Evolutionary conservation across 1,140 invertebrate species (phyloP).

Genomic region (Whitmania pigra): DNA sequence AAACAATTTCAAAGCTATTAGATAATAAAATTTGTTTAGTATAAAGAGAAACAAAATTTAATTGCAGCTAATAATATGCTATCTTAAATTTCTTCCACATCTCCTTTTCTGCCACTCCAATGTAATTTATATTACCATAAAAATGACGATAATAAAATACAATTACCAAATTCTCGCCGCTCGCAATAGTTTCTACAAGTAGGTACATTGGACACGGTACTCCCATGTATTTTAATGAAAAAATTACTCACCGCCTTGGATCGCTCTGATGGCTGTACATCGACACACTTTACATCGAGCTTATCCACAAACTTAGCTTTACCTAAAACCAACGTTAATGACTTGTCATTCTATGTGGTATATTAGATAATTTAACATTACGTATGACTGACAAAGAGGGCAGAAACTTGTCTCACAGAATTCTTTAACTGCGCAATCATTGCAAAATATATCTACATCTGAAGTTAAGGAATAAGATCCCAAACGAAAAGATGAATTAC

Average conservation of each 20-base stretch:
- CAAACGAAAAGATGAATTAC: not conserved
- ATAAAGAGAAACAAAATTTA: not conserved
- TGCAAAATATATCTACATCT: conserved; percentile 10
- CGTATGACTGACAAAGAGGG: not conserved
- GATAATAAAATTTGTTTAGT: not conserved
- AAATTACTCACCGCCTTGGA: not conserved
- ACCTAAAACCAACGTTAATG: not conserved
- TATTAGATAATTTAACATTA: not conserved
- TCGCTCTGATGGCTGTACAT: conserved; percentile 5
- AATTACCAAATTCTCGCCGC: no score
- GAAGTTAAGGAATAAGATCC: not conserved
- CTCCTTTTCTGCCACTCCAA: no score
- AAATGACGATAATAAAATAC: no score
- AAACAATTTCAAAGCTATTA: no score
- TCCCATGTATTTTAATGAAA: no score
- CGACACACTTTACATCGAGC: conserved; percentile 5
- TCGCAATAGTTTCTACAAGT: no score
- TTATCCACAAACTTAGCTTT: not conserved
- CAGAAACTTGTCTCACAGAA: not conserved
- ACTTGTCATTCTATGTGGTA: not conserved
- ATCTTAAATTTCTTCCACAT: no score
- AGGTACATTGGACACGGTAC: no score
- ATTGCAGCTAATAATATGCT: not conserved
- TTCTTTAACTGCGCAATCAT: conserved; percentile 6
- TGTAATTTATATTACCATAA: no score